Conservation (phyloP, 2,797 vertebrate genomes). For the Chrysocyon brachyurus region DNA sequence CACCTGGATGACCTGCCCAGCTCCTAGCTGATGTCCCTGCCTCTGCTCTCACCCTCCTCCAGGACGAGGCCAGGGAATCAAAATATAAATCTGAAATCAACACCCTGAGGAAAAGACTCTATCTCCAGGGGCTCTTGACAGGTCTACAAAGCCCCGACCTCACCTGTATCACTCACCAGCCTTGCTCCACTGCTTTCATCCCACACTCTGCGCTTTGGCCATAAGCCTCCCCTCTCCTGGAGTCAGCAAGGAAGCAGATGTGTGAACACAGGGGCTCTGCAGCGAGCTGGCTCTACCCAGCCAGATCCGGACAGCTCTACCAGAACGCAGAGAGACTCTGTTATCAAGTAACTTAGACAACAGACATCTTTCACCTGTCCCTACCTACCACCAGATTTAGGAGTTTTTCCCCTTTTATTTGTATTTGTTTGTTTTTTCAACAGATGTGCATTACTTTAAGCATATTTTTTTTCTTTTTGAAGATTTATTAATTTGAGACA, state of each 20-base stretch:
- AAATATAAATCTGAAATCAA: background rate
- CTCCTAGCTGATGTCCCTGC: background rate
- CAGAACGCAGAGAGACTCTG: background rate
- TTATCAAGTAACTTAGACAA: background rate
- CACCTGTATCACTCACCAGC: background rate
- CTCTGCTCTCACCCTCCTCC: background rate
- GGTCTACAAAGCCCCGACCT: background rate
- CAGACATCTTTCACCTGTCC: background rate
- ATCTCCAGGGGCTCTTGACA: background rate
- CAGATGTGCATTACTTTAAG: background rate
- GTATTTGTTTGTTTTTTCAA: background rate
- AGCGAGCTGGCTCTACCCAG: background rate
- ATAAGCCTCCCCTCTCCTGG: fast-evolving
- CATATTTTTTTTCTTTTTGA: background rate
- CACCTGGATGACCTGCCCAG: background rate
- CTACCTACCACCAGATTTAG: background rate
- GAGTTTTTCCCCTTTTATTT: background rate
- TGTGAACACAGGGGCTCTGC: background rate
- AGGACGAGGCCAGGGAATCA: background rate
- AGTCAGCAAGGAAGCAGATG: background rate
- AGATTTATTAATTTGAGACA: no score
- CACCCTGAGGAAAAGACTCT: background rate
- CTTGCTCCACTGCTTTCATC: background rate
- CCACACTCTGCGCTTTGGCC: background rate
- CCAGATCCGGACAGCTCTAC: fast-evolving